Evolutionary conservation across 2,113 vertebrate species (phyloP).

Genomic region (Apodemus sylvaticus): DNA sequence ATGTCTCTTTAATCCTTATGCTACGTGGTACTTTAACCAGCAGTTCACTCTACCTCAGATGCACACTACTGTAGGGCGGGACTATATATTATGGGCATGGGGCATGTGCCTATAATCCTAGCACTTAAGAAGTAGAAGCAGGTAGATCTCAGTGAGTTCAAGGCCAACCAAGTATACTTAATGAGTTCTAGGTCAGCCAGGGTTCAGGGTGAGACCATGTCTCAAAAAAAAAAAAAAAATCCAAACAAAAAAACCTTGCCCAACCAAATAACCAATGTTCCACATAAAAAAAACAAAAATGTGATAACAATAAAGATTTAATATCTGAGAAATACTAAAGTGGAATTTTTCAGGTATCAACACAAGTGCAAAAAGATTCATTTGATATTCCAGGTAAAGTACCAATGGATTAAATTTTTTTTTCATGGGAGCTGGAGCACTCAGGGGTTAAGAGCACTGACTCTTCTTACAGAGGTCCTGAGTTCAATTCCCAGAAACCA

Average conservation of each 20-base stretch:
- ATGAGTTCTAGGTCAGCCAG: not conserved
- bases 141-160: not conserved
- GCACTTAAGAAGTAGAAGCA: not conserved
- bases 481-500: no score
- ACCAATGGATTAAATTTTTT: not conserved
- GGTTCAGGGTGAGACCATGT: not conserved
- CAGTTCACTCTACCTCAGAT: not conserved
- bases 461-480: no score
- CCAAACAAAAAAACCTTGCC: not conserved
- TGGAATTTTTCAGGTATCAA: not conserved
- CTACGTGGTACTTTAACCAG: not conserved
- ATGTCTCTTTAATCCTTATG: not conserved
- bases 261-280: not conserved
- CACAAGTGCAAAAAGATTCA: not conserved
- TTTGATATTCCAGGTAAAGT: not conserved
- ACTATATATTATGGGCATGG: not conserved
- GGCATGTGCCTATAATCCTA: not conserved
- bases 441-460: no score
- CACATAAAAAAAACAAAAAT: not conserved
- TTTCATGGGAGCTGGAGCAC: not conserved
- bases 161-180: not conserved
- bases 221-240: not conserved
- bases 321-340: not conserved
- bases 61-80: not conserved
- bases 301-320: constrained; percentile 14